These are phyloP conservation scores for Tachypleus tridentatus DNA, from an alignment of 1,140 invertebrate species.

Conservation along the genomic window DNA sequence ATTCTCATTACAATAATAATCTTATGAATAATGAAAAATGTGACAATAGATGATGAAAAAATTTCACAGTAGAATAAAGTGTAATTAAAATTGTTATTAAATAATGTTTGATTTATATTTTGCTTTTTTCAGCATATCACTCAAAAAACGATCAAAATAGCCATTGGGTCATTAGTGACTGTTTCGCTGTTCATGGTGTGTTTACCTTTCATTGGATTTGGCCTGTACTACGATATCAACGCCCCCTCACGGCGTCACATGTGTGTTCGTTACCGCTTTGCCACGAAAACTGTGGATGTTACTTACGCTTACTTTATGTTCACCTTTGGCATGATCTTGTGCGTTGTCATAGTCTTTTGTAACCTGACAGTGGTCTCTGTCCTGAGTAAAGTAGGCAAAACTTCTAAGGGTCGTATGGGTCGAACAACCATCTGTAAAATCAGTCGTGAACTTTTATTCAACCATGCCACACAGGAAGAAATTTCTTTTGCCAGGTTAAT, in stretches of 20 bases:
- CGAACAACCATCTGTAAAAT: slow-evolving; percentile 25
- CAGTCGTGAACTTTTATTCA: slow-evolving; percentile 15
- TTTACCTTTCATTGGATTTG: slow-evolving; percentile 61
- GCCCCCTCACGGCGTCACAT: slow-evolving; percentile 13
- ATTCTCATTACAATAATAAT: no score
- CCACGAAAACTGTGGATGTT: slow-evolving; percentile 46
- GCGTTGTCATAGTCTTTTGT: slow-evolving; percentile 61
- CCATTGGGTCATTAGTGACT: slow-evolving; percentile 53
- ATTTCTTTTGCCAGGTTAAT: slow-evolving; percentile 68
- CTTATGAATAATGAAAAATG: no score
- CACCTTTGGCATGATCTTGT: slow-evolving; percentile 54
- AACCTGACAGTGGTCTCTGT: slow-evolving; percentile 63
- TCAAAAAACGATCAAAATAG: slow-evolving; percentile 55
- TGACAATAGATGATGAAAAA: no score
- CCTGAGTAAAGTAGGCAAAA: slow-evolving; percentile 42
- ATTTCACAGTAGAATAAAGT: no score
- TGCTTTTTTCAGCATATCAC: slow-evolving; percentile 55
- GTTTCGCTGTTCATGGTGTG: slow-evolving; percentile 54
- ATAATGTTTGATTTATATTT: no score
- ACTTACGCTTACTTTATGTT: slow-evolving; percentile 66
- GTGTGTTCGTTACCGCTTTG: slow-evolving; percentile 59
- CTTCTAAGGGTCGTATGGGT: slow-evolving; percentile 38
- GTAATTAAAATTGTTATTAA: no score
- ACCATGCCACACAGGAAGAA: slow-evolving; percentile 47
- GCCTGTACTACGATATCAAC: slow-evolving; percentile 48